Conservation (phyloP, 1,140 invertebrate genomes). For the Coelopa frigida region DNA sequence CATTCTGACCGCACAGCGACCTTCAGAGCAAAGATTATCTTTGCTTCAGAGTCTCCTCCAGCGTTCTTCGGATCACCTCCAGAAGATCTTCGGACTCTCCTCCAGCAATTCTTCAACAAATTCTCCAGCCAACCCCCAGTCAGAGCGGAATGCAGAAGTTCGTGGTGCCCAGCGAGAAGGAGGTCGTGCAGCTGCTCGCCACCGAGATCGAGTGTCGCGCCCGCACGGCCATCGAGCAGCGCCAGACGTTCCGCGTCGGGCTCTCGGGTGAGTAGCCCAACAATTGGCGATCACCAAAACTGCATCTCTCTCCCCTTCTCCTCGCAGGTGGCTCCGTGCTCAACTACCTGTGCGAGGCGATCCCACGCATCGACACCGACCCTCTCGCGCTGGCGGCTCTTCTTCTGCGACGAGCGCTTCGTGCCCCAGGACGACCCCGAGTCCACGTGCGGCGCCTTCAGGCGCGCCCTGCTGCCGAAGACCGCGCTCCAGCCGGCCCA, state of each 20-base stretch:
- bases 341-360: conserved; percentile 64
- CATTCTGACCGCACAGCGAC: too few relatives aligned
- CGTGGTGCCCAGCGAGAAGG: conserved; percentile 5
- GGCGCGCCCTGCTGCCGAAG: conserved; percentile 42
- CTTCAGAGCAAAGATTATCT: neutral
- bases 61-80: neutral
- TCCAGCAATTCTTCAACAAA: neutral
- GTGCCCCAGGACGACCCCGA: conserved; percentile 76
- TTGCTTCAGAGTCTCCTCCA: neutral
- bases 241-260: conserved; percentile 10
- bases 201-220: conserved; percentile 10
- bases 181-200: neutral
- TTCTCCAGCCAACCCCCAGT: conserved; percentile 1
- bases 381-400: conserved; percentile 78
- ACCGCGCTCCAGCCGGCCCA: conserved; percentile 55
- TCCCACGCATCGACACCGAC: conserved; percentile 63
- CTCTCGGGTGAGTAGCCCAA: conserved; percentile 9
- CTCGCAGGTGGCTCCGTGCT: conserved; percentile 81
- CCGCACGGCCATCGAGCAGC: neutral
- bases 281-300: neutral
- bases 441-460: conserved; percentile 72
- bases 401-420: conserved; percentile 92
- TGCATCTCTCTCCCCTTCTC: neutral
- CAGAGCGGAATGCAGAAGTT: neutral
- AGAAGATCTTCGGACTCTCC: neutral